Percentiles rank a stretch among this genome's conserved stretches.
Evolutionary conservation across 2,113 vertebrate genomes (phyloP).

Genomic region (Uropsilus gracilis): DNA sequence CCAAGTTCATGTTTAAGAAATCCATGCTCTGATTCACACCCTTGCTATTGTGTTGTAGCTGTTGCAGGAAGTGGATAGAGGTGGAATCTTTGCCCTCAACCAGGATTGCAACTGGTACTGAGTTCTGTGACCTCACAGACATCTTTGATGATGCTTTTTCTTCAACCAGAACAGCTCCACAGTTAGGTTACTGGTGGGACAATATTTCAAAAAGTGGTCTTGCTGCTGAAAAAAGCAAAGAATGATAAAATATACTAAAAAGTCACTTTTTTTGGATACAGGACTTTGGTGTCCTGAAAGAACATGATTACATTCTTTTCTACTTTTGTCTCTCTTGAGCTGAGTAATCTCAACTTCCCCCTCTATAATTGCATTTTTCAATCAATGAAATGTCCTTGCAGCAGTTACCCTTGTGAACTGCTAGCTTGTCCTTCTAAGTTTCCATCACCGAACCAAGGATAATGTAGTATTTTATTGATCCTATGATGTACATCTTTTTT

Average conservation of each 20-base stretch:
- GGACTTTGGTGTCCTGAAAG: neutral
- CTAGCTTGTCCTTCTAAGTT: neutral
- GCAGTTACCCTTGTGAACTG: neutral
- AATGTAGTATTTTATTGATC: constrained; percentile 33
- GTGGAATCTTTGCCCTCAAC: neutral
- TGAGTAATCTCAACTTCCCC: neutral
- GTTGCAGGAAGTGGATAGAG: neutral
- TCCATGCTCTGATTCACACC: neutral
- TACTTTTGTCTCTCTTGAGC: neutral
- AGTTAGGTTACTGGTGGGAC: neutral
- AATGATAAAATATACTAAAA: neutral
- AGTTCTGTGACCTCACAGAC: neutral
- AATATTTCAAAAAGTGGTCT: neutral
- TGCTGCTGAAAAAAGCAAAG: neutral
- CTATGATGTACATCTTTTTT: neutral
- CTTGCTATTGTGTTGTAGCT: no score
- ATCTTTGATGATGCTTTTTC: neutral
- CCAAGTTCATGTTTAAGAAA: neutral
- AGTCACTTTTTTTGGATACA: neutral
- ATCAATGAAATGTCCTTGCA: neutral
- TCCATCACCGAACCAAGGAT: neutral
- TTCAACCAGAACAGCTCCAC: neutral
- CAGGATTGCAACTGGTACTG: neutral
- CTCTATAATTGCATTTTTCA: neutral
- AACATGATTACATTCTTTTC: neutral